Evolutionary conservation across 2,888 invertebrate species (phyloP).

Genomic region (Platynereis dumerilii): DNA sequence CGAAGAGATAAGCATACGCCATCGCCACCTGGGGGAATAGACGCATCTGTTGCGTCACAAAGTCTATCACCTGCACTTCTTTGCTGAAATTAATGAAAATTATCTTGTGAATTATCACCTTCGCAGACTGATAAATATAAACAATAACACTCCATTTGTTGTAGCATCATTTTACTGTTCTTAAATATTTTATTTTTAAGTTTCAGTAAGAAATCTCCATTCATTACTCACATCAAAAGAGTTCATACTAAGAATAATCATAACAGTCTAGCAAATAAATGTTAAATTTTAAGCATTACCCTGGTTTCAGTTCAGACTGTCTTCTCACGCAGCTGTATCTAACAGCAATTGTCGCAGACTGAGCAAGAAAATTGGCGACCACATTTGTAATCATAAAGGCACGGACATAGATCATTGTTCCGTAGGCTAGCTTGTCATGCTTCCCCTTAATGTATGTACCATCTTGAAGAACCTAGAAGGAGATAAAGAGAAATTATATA

Average conservation of each 20-base stretch:
- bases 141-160: too few relatives aligned
- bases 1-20: conserved; percentile 79
- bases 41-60: conserved; percentile 92
- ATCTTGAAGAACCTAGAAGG: conserved; percentile 48
- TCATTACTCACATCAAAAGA: too few relatives aligned
- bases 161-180: too few relatives aligned
- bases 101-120: too few relatives aligned
- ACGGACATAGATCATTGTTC: conserved; percentile 79
- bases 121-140: too few relatives aligned
- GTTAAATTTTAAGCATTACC: too few relatives aligned
- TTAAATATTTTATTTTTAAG: too few relatives aligned
- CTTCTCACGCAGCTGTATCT: conserved; percentile 88
- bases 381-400: conserved; percentile 83
- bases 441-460: conserved; percentile 48
- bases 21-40: conserved; percentile 84
- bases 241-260: too few relatives aligned
- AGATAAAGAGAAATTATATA: too few relatives aligned
- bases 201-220: too few relatives aligned
- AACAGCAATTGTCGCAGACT: conserved; percentile 72
- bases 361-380: conserved; percentile 29
- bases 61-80: conserved; percentile 91
- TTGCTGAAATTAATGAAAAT: conserved; percentile 68
- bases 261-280: too few relatives aligned
- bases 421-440: conserved; percentile 52
- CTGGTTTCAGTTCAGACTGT: conserved; percentile 73